phyloP scores from a whole-genome alignment of 2,797 vertebrate species.

The Neosalanx taihuensis region DNA sequence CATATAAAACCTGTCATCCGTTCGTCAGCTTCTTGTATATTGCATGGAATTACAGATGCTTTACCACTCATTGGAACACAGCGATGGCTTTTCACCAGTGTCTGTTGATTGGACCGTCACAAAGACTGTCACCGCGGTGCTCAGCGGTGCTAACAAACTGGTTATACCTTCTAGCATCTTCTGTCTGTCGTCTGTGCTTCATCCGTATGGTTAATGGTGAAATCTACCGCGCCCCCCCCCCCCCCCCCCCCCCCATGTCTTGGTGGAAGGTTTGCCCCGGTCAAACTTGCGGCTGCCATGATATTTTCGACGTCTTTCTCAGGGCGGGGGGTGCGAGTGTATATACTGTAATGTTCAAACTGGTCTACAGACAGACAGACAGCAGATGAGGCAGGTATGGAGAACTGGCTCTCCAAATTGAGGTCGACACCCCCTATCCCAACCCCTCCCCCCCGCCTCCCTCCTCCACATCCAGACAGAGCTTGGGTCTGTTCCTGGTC shows the following conservation, averaged over 20 bases:
- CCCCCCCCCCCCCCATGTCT: conserved; percentile 67
- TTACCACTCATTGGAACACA: conserved; percentile 57
- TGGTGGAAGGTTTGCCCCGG: conserved; percentile 77
- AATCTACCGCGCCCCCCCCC: conserved; percentile 56
- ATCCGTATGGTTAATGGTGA: conserved; percentile 75
- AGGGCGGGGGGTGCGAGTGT: conserved; percentile 76
- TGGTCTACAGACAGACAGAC: conserved; percentile 50
- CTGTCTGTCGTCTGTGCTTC: conserved; percentile 82
- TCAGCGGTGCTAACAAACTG: conserved; percentile 70
- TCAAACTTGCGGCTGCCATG: conserved; percentile 83
- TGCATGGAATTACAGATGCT: conserved; percentile 76
- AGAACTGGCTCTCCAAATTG: conserved; percentile 33
- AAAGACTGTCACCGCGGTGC: conserved; percentile 62
- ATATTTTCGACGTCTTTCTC: conserved; percentile 75
- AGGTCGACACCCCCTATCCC: conserved; percentile 4
- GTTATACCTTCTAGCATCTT: conserved; percentile 74
- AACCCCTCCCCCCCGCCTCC: conserved; percentile 19
- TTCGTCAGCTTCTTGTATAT: conserved; percentile 42
- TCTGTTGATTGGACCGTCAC: conserved; percentile 66
- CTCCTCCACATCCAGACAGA: conserved; percentile 16
- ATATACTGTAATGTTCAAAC: conserved; percentile 70
- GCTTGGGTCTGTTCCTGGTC: conserved; percentile 23
- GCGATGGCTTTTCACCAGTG: conserved; percentile 50
- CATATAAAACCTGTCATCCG: conserved; percentile 38
- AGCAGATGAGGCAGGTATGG: conserved; percentile 65